phyloP scores from a whole-genome alignment of 2,888 invertebrate species.

The Tiliacea aurago region DNA sequence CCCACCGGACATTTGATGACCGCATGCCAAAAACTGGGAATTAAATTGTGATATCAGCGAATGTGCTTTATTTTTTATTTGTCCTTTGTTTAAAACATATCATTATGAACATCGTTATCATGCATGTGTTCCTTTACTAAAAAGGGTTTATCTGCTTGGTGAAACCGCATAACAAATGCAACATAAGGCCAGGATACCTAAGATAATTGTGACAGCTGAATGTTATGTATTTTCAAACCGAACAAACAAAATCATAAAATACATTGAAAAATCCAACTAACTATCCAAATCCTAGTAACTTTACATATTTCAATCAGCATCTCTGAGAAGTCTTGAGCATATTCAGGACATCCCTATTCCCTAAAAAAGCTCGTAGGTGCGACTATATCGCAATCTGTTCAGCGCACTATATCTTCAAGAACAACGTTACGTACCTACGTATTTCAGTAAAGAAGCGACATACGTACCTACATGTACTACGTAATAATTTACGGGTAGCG shows the following conservation, averaged over 20 bases:
- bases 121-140: slow-evolving; percentile 2
- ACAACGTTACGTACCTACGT: slow-evolving; percentile 16
- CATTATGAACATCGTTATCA: slow-evolving; percentile 23
- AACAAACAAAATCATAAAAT: neutral
- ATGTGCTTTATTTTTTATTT: slow-evolving; percentile 16
- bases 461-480: slow-evolving; percentile 33
- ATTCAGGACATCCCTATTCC: neutral
- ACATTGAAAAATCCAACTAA: neutral
- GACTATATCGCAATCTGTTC: slow-evolving; percentile 27
- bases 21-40: slow-evolving; percentile 58
- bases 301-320: neutral
- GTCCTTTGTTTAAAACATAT: slow-evolving; percentile 37
- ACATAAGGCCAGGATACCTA: neutral
- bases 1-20: slow-evolving; percentile 52
- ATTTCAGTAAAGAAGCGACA: slow-evolving; percentile 32
- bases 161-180: neutral
- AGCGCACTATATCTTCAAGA: slow-evolving; percentile 21
- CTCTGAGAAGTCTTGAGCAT: no score
- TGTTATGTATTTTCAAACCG: neutral
- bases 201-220: neutral
- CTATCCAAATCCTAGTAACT: no score
- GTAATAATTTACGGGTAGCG: slow-evolving; percentile 58
- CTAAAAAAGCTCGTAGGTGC: neutral
- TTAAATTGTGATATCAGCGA: slow-evolving; percentile 48
- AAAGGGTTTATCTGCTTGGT: neutral